Conservation (phyloP, 2,888 invertebrate species). For the Pollenia labialis region DNA sequence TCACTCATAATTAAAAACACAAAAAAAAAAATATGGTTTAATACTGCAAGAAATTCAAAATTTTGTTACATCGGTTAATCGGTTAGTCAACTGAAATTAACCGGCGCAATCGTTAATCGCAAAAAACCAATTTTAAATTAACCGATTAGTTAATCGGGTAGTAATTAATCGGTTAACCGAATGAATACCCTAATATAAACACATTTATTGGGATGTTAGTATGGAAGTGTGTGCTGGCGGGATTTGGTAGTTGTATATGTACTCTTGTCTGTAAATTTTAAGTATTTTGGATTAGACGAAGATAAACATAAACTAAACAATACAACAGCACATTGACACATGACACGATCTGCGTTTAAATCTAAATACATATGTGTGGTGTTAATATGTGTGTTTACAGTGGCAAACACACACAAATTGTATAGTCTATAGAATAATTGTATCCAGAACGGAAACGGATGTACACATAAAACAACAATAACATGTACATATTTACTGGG, state of each 20-base stretch:
- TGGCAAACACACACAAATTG: slow-evolving; percentile 16
- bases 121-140: too few species aligned
- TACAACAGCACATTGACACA: slow-evolving; percentile 9
- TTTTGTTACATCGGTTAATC: too few species aligned
- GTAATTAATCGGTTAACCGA: too few species aligned
- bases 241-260: slow-evolving; percentile 13
- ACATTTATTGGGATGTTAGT: background rate
- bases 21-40: too few species aligned
- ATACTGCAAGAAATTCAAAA: too few species aligned
- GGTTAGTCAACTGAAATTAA: too few species aligned
- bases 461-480: slow-evolving; percentile 7
- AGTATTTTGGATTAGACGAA: slow-evolving; percentile 32
- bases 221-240: background rate
- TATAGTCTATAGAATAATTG: background rate
- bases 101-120: too few species aligned
- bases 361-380: background rate
- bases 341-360: background rate
- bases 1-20: too few species aligned
- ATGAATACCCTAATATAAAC: too few species aligned
- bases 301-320: slow-evolving; percentile 22
- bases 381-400: background rate
- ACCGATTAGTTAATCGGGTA: too few species aligned
- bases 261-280: slow-evolving; percentile 9
- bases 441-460: slow-evolving; percentile 59
- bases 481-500: too few species aligned